These are phyloP conservation scores for Lytechinus variegatus DNA, from an alignment of 35 echinoderm and acorn worm species.

Conservation along the genomic window DNA sequence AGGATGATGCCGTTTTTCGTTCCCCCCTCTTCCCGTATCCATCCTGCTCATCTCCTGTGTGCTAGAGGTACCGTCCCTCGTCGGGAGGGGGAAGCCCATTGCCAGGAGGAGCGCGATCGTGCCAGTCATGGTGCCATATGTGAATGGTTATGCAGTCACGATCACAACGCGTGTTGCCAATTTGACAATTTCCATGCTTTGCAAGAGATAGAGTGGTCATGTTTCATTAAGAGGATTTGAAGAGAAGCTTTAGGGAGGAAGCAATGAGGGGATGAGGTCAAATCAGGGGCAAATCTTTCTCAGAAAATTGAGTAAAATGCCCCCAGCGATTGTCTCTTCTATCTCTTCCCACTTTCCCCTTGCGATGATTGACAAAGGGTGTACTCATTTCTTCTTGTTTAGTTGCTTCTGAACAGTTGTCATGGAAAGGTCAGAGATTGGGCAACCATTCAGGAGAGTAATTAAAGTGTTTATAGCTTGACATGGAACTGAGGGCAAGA, in stretches of 20 bases:
- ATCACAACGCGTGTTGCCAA: background rate
- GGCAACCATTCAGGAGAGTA: slow-evolving; percentile 19
- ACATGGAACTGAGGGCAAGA: slow-evolving; percentile 29
- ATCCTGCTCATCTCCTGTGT: background rate
- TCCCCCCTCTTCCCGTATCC: background rate
- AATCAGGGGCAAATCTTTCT: background rate
- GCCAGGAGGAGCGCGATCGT: background rate
- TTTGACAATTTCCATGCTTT: background rate
- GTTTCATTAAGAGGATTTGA: slow-evolving; percentile 12
- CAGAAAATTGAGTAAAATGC: slow-evolving; percentile 6
- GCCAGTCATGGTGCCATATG: slow-evolving; percentile 16
- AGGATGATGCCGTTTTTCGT: background rate
- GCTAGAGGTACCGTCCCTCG: background rate
- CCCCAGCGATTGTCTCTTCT: background rate
- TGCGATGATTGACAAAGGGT: background rate
- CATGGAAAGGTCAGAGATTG: slow-evolving; percentile 34
- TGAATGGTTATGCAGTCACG: background rate
- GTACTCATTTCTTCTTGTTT: slow-evolving; percentile 16
- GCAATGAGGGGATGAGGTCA: slow-evolving; percentile 2
- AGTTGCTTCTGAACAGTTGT: slow-evolving; percentile 15
- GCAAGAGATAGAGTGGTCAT: background rate
- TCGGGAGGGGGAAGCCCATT: background rate
- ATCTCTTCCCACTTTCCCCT: background rate
- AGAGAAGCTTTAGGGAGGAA: background rate
- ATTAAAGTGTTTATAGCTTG: slow-evolving; percentile 18